Conservation (phyloP, 2,888 invertebrate genomes). For the Perdita meconis region DNA sequence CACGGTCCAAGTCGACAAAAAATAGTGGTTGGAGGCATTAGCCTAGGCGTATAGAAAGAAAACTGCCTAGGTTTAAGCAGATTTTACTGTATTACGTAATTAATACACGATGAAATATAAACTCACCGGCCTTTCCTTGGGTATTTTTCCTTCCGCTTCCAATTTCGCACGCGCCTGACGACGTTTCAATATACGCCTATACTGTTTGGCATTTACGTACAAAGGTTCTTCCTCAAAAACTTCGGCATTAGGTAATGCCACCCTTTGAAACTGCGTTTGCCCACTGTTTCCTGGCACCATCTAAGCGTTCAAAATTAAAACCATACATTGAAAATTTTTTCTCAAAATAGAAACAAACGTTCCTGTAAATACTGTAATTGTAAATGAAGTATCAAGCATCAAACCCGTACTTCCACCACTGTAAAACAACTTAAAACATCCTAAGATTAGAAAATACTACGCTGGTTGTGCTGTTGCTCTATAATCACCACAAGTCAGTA, state of each 20-base stretch:
- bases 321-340: not conserved
- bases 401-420: not conserved
- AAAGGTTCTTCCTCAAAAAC: constrained; percentile 96
- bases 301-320: constrained; percentile 76
- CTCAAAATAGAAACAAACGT: not conserved
- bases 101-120: not conserved
- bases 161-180: constrained; percentile 97
- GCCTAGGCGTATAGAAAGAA: too few relatives aligned
- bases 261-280: constrained; percentile 86
- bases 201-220: constrained; percentile 99
- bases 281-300: constrained; percentile 86
- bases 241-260: constrained; percentile 87
- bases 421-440: not conserved
- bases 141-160: constrained; percentile 97
- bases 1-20: too few relatives aligned
- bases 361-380: not conserved
- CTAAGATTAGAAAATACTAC: not conserved
- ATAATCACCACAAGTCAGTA: constrained; percentile 80
- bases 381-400: not conserved
- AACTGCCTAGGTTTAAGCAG: too few relatives aligned
- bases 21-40: too few relatives aligned
- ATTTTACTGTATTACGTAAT: too few relatives aligned
- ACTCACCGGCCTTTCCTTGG: constrained; percentile 95
- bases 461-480: constrained; percentile 76
- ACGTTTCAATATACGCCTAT: constrained; percentile 97